Evolutionary conservation across 1,140 invertebrate genomes (phyloP).

Genomic region (Thaumatotibia leucotreta): DNA sequence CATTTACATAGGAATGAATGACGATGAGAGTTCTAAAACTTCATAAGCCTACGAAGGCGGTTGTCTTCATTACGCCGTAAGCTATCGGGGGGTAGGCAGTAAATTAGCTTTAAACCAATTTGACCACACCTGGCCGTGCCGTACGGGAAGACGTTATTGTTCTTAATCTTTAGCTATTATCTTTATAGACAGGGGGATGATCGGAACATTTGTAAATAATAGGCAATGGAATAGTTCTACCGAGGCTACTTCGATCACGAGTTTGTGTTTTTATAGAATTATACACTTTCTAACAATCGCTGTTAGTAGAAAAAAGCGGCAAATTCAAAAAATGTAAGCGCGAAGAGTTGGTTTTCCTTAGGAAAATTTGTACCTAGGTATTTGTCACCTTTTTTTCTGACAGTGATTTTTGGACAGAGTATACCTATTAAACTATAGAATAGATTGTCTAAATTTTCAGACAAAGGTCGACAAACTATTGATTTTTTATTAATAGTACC

Average conservation of each 20-base stretch:
- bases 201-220: neutral
- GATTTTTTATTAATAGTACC: too few species aligned
- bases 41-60: constrained; percentile 28
- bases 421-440: too few species aligned
- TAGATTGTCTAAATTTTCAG: too few species aligned
- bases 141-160: constrained; percentile 18
- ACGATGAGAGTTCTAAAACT: neutral
- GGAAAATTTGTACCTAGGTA: too few species aligned
- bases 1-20: neutral
- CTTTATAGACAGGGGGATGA: neutral
- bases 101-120: constrained; percentile 61
- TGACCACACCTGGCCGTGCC: constrained; percentile 43
- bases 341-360: too few species aligned
- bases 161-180: neutral
- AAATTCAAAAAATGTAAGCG: too few species aligned
- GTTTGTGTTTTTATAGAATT: too few species aligned
- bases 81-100: constrained; percentile 32
- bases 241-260: neutral
- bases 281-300: too few species aligned
- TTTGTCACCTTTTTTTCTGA: too few species aligned
- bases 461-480: too few species aligned
- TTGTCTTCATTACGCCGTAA: constrained; percentile 29
- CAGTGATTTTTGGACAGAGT: too few species aligned
- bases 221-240: neutral
- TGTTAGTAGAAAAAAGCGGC: too few species aligned